Base-by-base conservation (phyloP, 2,797 vertebrate genomes). In the Syndactyla subalaris region DNA sequence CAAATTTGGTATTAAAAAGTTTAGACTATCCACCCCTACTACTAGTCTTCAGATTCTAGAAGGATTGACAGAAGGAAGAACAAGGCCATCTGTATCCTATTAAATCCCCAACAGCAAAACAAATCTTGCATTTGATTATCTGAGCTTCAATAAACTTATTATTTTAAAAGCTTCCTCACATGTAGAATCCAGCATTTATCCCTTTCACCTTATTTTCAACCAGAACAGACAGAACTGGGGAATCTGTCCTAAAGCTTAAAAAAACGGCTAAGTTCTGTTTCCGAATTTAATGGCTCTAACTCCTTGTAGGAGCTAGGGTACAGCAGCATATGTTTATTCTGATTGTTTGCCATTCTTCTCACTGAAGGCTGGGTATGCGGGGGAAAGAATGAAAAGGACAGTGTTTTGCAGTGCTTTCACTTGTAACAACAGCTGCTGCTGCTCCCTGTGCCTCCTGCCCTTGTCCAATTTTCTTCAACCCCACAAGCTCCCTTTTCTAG, bases 341-440 rank as follows among this genome's bases (percentile, higher is more conserved):
- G 58, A 27, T 91, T 17, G 10, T 79, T 79, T 81, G 36, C 49
- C 62, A 58, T 85, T 89, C 65, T 92, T 46, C 91, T 91, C 61
- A 49, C 72, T 11, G 14, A 67, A 46, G 67, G 45, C 59, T 66
- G 73, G 8, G 13, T 41, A 14, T 38, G 76, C 0, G 0, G 61
- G 72, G 79, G 68, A 74, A 89, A 79, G 58, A 92, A 84, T 72
- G 58, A 89, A 75, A 91, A 85, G 72, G 59, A 85, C 45, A 55
- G 43, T 86, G 66, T 73, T 95, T 57, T 75, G 22, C 73, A 70
- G n/a, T 30, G n/a, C 49, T 86, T 85, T 67, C 46, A 72, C 61
- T 93, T 62, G 30, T 22, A 67, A 74, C 30, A 92, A 23, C 68
- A 78, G 72, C 96, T 94, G 93, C 92, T 92, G 93, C 70, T 92